A percentile compares a stretch with the other conserved stretches of the same genome.
phyloP scores from a whole-genome alignment of 1,140 invertebrate species.

The Hylaeus volcanicus region DNA sequence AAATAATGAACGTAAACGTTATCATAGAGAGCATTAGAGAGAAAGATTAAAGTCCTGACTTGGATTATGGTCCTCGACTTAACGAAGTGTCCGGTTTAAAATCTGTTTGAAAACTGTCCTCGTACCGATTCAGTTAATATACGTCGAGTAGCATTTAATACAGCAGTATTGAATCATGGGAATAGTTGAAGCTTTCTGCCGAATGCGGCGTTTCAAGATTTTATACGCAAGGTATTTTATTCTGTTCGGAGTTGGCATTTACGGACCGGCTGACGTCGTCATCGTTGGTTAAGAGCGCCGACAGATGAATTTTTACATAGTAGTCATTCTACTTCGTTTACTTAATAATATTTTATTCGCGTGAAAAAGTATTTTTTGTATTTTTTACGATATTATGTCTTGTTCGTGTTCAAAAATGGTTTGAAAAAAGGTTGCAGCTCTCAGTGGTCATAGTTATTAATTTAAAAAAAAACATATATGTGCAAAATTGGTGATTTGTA shows the following conservation, averaged over 20 bases:
- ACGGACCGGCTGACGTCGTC: constrained; percentile 10
- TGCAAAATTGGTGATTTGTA: too few relatives aligned
- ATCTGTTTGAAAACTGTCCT: too few relatives aligned
- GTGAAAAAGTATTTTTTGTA: background rate
- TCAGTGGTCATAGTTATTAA: too few relatives aligned
- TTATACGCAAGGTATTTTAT: constrained; percentile 20
- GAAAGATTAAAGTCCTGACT: too few relatives aligned
- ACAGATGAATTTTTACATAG: constrained; percentile 27
- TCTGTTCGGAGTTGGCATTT: constrained; percentile 20
- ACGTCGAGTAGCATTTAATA: background rate
- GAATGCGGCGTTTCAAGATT: background rate
- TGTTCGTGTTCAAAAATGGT: too few relatives aligned
- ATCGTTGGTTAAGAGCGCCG: constrained; percentile 21
- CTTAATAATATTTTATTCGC: constrained; percentile 28
- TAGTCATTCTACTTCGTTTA: constrained; percentile 21
- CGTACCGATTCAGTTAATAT: background rate
- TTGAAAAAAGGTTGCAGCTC: too few relatives aligned
- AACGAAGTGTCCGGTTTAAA: too few relatives aligned
- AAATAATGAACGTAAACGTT: too few relatives aligned
- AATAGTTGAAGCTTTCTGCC: background rate
- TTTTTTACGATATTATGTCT: background rate
- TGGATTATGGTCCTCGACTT: too few relatives aligned
- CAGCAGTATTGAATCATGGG: background rate
- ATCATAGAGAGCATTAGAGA: too few relatives aligned
- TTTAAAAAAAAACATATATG: too few relatives aligned